These are phyloP conservation scores for Gymnoscopelus braueri DNA, from an alignment of 2,797 vertebrate species.

Conservation along the genomic window DNA sequence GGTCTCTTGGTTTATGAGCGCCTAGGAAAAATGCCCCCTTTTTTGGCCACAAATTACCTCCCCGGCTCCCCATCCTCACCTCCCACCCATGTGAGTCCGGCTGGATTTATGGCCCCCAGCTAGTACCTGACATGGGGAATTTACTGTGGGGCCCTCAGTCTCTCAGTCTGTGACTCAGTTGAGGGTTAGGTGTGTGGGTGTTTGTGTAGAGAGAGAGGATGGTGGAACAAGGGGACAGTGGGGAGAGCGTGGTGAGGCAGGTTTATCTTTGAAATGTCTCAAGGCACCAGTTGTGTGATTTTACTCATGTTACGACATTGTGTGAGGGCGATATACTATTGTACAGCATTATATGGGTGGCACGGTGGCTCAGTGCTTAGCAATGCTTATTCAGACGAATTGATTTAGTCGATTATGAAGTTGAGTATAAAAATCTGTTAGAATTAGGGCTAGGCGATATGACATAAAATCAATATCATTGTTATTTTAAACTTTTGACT, in stretches of 20 bases:
- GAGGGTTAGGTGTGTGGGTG: constrained; percentile 8
- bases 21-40: constrained; percentile 62
- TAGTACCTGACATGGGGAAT: constrained; percentile 70
- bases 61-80: constrained; percentile 34
- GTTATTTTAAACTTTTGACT: too few relatives aligned
- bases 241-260: not conserved
- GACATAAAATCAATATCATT: too few relatives aligned
- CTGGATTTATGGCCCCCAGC: constrained; percentile 73
- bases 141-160: constrained; percentile 62
- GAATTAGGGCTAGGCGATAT: too few relatives aligned
- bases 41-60: constrained; percentile 73
- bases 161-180: constrained; percentile 33
- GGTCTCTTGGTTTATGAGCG: constrained; percentile 69
- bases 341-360: too few relatives aligned
- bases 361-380: too few relatives aligned
- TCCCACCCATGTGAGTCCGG: constrained; percentile 44
- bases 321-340: too few relatives aligned
- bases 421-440: too few relatives aligned
- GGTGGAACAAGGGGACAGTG: constrained; percentile 9
- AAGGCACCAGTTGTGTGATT: too few relatives aligned
- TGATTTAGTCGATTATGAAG: too few relatives aligned
- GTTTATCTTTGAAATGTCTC: too few relatives aligned
- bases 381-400: not conserved
- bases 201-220: constrained; percentile 1
- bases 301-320: too few relatives aligned